Conservation (phyloP, 2,113 vertebrate genomes). For the Trematomus loennbergii region DNA sequence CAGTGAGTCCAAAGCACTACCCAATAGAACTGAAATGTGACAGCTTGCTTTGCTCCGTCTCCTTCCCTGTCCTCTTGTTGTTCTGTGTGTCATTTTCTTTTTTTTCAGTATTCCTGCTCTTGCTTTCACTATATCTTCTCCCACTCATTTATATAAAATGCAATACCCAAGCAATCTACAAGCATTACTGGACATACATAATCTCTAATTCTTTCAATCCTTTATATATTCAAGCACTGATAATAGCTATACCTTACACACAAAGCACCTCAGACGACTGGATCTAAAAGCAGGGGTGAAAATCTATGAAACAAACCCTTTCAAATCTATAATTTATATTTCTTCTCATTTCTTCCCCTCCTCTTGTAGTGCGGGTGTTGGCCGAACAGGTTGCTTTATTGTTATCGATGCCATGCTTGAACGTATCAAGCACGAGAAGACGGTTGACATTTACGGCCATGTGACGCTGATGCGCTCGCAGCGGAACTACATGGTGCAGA, state of each 20-base stretch:
- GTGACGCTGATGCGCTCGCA: slow-evolving; percentile 98
- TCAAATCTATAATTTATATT: neutral
- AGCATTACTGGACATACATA: slow-evolving; percentile 17
- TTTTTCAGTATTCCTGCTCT: slow-evolving; percentile 12
- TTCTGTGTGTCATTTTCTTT: slow-evolving; percentile 28
- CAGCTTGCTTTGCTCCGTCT: slow-evolving; percentile 40
- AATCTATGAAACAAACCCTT: neutral
- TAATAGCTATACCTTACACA: neutral
- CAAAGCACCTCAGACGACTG: neutral
- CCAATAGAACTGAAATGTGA: slow-evolving; percentile 62
- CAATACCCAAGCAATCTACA: slow-evolving; percentile 17
- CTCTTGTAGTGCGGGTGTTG: slow-evolving; percentile 90
- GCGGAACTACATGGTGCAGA: slow-evolving; percentile 99
- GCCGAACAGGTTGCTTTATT: slow-evolving; percentile 96
- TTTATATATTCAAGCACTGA: slow-evolving; percentile 18
- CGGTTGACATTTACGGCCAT: slow-evolving; percentile 96
- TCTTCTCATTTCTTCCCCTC: neutral
- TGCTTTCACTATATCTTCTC: slow-evolving; percentile 1
- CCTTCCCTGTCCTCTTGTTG: slow-evolving; percentile 38
- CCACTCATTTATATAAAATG: slow-evolving; percentile 53
- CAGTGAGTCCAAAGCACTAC: slow-evolving; percentile 49
- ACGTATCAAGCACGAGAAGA: slow-evolving; percentile 97
- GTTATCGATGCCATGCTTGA: slow-evolving; percentile 99
- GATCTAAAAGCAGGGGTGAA: neutral
- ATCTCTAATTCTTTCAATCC: slow-evolving; percentile 8